Percentiles rank a stretch among this genome's conserved stretches.
These are phyloP conservation scores for Cetoscarus ocellatus DNA, from an alignment of 2,797 vertebrate genomes.

Conservation along the genomic window DNA sequence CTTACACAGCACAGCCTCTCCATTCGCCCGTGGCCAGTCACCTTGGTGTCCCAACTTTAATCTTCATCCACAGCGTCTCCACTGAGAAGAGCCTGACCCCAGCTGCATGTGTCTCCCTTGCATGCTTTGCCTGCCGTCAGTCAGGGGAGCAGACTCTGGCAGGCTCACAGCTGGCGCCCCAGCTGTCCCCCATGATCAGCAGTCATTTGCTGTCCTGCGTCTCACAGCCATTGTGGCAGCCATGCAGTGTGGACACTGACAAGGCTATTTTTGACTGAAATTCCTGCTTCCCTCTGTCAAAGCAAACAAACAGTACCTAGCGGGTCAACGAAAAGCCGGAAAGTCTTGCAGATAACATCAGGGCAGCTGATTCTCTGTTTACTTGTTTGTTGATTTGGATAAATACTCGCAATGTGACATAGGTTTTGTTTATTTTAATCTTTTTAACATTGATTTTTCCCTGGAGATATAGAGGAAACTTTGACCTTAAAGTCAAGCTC, in stretches of 20 bases:
- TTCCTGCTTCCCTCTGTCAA: slow-evolving; percentile 69
- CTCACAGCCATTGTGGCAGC: slow-evolving; percentile 60
- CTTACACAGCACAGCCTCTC: slow-evolving; percentile 20
- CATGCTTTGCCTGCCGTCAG: slow-evolving; percentile 55
- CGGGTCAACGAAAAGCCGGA: slow-evolving; percentile 62
- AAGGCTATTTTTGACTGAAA: slow-evolving; percentile 74
- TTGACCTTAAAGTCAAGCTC: not conserved
- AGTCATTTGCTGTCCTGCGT: slow-evolving; percentile 75
- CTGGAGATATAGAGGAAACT: not conserved
- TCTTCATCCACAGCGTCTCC: slow-evolving; percentile 41
- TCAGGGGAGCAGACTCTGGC: slow-evolving; percentile 57
- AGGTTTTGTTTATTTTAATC: not conserved
- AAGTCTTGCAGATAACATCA: slow-evolving; percentile 35
- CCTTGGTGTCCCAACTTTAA: slow-evolving; percentile 49
- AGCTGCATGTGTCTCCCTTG: slow-evolving; percentile 50
- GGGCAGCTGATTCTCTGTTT: slow-evolving; percentile 38
- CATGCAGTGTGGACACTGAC: slow-evolving; percentile 58
- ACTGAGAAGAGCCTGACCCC: slow-evolving; percentile 41
- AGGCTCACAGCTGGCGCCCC: slow-evolving; percentile 73
- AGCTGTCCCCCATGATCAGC: slow-evolving; percentile 69
- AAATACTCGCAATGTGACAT: not conserved
- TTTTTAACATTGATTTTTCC: slow-evolving; percentile 1
- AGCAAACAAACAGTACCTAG: slow-evolving; percentile 68
- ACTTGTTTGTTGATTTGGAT: slow-evolving; percentile 22
- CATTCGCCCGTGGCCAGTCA: slow-evolving; percentile 21